A percentile compares a stretch with the other conserved stretches of the same genome.
phyloP scores from a whole-genome alignment of 2,113 vertebrate species.

The Pholis gunnellus region DNA sequence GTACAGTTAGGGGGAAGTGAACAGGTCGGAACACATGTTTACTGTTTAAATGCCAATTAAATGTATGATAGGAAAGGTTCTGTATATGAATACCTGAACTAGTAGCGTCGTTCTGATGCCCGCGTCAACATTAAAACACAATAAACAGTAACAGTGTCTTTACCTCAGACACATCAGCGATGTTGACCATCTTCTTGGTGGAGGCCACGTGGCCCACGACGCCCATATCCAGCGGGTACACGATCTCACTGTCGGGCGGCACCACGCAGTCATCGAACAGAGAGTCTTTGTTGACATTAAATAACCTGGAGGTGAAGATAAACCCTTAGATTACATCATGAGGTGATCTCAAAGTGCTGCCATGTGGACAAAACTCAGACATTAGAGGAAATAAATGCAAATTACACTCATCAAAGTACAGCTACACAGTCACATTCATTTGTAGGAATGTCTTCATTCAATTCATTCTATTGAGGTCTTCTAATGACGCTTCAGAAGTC shows the following conservation, averaged over 20 bases:
- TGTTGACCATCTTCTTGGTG: slow-evolving; percentile 87
- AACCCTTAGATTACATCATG: background rate
- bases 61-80: background rate
- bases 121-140: background rate
- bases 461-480: background rate
- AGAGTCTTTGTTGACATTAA: slow-evolving; percentile 87
- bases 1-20: background rate
- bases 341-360: background rate
- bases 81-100: background rate
- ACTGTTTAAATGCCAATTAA: background rate
- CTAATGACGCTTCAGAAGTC: background rate
- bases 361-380: background rate
- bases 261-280: slow-evolving; percentile 89
- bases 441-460: no score
- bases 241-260: slow-evolving; percentile 88
- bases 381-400: background rate
- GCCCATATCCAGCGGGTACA: slow-evolving; percentile 91
- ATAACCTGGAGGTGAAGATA: slow-evolving; percentile 76
- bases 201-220: slow-evolving; percentile 89
- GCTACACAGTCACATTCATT: background rate
- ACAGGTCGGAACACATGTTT: background rate
- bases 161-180: slow-evolving; percentile 86
- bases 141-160: background rate
- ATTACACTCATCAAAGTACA: background rate
- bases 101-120: background rate